These are phyloP conservation scores for Catostylus mosaicus DNA, from an alignment of 30 jellyfish, hydroid and myxozoan species.

Conservation along the genomic window DNA sequence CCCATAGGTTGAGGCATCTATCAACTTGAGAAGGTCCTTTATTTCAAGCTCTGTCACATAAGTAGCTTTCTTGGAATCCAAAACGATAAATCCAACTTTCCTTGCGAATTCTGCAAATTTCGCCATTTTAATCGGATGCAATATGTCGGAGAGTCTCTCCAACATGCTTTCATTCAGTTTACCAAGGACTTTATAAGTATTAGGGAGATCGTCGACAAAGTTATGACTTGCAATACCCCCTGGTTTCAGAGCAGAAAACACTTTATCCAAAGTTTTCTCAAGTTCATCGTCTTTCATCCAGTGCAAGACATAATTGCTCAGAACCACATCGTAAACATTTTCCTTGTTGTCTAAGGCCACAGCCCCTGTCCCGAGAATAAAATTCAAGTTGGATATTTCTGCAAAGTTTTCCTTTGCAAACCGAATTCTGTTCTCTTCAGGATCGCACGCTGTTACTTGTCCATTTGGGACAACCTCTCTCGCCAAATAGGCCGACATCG, in stretches of 20 bases:
- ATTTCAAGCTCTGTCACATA: background rate
- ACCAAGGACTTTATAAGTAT: background rate
- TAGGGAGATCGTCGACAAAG: background rate
- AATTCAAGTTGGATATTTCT: background rate
- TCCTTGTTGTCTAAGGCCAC: constrained; percentile 8
- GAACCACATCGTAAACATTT: background rate
- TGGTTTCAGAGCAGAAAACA: constrained; percentile 12
- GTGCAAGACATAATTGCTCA: constrained; percentile 25
- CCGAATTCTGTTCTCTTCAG: constrained; percentile 12
- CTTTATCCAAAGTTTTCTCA: background rate
- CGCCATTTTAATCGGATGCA: background rate
- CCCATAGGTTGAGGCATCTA: background rate
- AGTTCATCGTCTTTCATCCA: constrained; percentile 24
- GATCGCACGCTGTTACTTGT: constrained; percentile 34
- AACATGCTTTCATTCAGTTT: background rate
- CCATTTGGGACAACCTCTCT: constrained; percentile 10
- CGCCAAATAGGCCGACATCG: constrained; percentile 28
- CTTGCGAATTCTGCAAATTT: background rate
- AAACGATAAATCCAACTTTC: background rate
- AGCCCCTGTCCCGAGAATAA: constrained; percentile 8
- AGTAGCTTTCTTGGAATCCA: background rate
- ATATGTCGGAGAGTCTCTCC: background rate
- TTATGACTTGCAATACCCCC: constrained; percentile 29
- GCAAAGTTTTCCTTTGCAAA: constrained; percentile 18
- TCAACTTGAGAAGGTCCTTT: background rate